Evolutionary conservation across 1,140 invertebrate genomes (phyloP), one percentile per base, ranked within the genome.

Genomic region (Nixonia krombeini): DNA sequence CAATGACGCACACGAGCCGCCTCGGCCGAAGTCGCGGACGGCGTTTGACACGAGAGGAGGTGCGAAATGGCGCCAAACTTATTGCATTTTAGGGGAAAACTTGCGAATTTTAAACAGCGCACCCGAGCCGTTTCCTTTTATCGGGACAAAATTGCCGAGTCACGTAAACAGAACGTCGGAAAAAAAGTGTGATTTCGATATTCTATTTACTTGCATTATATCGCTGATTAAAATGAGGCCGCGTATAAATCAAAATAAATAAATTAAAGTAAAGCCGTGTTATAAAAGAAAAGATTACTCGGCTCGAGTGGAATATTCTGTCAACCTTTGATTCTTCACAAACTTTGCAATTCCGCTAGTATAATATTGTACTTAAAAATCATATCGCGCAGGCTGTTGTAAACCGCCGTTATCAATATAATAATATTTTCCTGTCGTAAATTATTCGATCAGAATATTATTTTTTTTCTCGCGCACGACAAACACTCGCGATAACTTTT

Each of bases 381-480:
- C 61, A 64, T 70, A 70, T 64, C 67, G 50, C 55, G 33, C 61
- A 25, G 46, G 38, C 50, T 46, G 59, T 33, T 64, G 52, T 61
- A 56, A 59, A 59, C 57, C 61, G 4, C 33, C 23, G 45, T 64
- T 70, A 70, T 70, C 67, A 61, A 70, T 64, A 70, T 70, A 70
- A 70, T 70, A 69, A 69, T 69, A 63, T 69, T 69, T 69, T 56
- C 59, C 62, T 63, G 51, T 56, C n/a, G n/a, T n/a, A n/a, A n/a
- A n/a, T n/a, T n/a, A n/a, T n/a, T n/a, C n/a, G n/a, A n/a, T n/a
- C n/a, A n/a, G n/a, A n/a, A n/a, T n/a, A n/a, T n/a, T n/a, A n/a
- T n/a, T n/a, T n/a, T n/a, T n/a, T 46, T 57, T 62, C 50, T 17
- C 37, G 8, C 57, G 4, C 15, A 47, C 52, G 37, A 52, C 38